Evolutionary conservation across 2,113 vertebrate species (phyloP).

Genomic region (Rhegmatorhina hoffmannsi): DNA sequence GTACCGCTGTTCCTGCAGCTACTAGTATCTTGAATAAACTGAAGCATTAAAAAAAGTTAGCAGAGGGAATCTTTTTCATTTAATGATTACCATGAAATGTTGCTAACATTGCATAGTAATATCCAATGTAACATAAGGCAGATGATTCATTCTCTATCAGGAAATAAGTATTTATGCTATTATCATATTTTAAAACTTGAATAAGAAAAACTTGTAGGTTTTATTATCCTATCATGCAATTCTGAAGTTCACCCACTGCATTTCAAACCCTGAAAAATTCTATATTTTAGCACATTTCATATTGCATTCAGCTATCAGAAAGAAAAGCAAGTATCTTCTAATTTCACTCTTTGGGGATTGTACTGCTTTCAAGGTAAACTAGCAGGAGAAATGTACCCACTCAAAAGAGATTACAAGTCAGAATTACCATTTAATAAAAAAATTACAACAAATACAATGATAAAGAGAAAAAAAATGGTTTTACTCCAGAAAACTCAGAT

Average conservation of each 20-base stretch:
- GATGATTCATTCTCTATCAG: background rate
- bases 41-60: background rate
- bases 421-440: no score
- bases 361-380: no score
- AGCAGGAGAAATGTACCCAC: no score
- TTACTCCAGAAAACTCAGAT: no score
- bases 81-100: background rate
- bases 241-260: background rate
- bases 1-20: background rate
- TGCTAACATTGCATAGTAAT: background rate
- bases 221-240: background rate
- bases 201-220: background rate
- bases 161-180: background rate
- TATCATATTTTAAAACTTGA: background rate
- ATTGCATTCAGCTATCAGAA: background rate
- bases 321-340: background rate
- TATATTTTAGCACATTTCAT: background rate
- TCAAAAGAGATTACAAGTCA: no score
- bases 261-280: background rate
- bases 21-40: background rate
- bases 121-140: background rate
- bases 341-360: background rate
- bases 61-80: background rate
- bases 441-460: no score
- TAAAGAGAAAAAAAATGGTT: no score